Conservation (phyloP, 2,797 vertebrate genomes). For the Tokudaia tokunoshimensis region DNA sequence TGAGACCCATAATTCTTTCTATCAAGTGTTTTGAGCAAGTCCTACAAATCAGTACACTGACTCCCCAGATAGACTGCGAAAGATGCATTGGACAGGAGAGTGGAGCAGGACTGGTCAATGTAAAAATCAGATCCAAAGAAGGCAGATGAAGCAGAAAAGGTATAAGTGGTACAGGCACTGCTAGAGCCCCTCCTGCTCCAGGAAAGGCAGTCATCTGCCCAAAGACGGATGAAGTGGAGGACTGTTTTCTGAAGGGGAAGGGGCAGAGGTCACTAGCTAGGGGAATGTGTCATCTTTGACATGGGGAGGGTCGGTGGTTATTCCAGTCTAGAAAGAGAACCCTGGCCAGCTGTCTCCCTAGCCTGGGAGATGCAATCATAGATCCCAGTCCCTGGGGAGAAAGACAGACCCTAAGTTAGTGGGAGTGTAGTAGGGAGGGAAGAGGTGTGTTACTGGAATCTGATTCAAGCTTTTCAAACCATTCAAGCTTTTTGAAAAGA, state of each 20-base stretch:
- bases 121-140: slow-evolving; percentile 32
- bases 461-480: not conserved
- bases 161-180: slow-evolving; percentile 58
- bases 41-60: not conserved
- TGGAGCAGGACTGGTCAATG: not conserved
- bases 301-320: slow-evolving; percentile 66
- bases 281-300: slow-evolving; percentile 79
- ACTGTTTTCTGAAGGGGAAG: slow-evolving; percentile 56
- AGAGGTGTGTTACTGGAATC: not conserved
- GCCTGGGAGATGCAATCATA: slow-evolving; percentile 28
- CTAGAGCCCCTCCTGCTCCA: not conserved
- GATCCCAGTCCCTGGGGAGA: not conserved
- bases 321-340: slow-evolving; percentile 69
- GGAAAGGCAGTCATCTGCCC: slow-evolving; percentile 56
- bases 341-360: not conserved
- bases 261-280: slow-evolving; percentile 75
- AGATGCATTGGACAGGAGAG: not conserved
- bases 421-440: not conserved
- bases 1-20: not conserved
- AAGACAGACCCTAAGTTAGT: not conserved
- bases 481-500: not conserved
- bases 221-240: slow-evolving; percentile 69
- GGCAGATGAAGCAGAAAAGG: slow-evolving; percentile 28
- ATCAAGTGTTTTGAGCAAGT: not conserved
- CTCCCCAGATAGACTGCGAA: not conserved